These are phyloP conservation scores for Calcarius ornatus DNA, from an alignment of 2,113 vertebrate genomes.

Conservation along the genomic window DNA sequence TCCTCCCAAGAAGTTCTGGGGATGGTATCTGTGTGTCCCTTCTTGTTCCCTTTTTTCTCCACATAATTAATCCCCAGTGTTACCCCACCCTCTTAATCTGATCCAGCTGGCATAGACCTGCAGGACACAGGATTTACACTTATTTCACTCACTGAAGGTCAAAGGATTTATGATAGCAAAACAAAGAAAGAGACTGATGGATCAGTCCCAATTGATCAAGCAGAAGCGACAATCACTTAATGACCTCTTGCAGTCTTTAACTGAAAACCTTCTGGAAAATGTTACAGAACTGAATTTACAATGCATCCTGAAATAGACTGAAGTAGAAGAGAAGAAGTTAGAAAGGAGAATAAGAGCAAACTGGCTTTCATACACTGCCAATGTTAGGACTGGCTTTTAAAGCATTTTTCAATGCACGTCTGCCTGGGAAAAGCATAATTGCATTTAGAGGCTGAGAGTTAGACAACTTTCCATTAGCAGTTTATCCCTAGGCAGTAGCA, in stretches of 20 bases:
- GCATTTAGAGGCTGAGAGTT: not conserved
- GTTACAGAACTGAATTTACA: not conserved
- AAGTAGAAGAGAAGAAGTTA: not conserved
- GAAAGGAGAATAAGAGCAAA: not conserved
- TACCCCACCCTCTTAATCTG: conserved; percentile 33
- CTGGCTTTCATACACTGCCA: not conserved
- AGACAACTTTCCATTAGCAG: not conserved
- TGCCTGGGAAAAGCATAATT: not conserved
- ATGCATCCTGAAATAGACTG: not conserved
- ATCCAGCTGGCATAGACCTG: not conserved
- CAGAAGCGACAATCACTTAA: not conserved
- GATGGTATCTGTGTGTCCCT: conserved; percentile 20
- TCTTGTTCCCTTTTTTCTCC: conserved; percentile 28
- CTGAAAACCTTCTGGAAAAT: not conserved
- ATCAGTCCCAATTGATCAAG: not conserved
- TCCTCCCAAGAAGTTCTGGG: conserved; percentile 17
- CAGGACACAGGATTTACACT: conserved; percentile 30
- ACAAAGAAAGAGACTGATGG: not conserved
- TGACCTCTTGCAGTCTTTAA: not conserved
- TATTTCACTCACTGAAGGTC: not conserved
- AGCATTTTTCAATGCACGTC: not conserved
- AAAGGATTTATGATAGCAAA: not conserved
- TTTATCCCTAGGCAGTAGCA: conserved; percentile 6
- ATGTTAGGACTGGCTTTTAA: not conserved
- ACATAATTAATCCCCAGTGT: not conserved